A percentile compares a stretch with the other conserved stretches of the same genome.
These are phyloP conservation scores for Drosophila nigromelanica DNA, from an alignment of 1,140 invertebrate species.

Conservation along the genomic window DNA sequence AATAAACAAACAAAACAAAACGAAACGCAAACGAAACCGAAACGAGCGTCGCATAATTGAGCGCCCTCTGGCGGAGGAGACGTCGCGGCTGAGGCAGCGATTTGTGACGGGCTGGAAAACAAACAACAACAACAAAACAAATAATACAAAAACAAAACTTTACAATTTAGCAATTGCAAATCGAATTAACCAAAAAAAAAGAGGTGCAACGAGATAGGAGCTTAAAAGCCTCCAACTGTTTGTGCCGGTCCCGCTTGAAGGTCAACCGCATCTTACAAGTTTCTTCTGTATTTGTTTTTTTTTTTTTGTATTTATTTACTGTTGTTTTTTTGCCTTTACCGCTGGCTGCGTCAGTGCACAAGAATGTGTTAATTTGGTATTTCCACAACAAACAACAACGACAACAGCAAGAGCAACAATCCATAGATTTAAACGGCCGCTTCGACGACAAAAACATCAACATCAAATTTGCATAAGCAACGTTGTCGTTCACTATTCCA, in stretches of 20 bases:
- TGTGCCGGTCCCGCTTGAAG: slow-evolving; percentile 46
- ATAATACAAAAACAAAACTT: slow-evolving; percentile 19
- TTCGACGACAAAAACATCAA: slow-evolving; percentile 31
- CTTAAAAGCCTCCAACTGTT: slow-evolving; percentile 6
- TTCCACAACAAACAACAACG: slow-evolving; percentile 42
- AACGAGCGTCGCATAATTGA: slow-evolving; percentile 20
- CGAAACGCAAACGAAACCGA: slow-evolving; percentile 8
- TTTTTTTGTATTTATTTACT: background rate
- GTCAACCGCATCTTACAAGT: slow-evolving; percentile 76
- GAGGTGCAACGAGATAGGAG: slow-evolving; percentile 8
- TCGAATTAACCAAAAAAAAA: slow-evolving; percentile 39
- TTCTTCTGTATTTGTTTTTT: slow-evolving; percentile 17
- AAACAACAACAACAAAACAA: background rate
- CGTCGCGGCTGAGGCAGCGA: slow-evolving; percentile 1
- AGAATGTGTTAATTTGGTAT: slow-evolving; percentile 74
- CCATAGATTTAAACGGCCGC: background rate
- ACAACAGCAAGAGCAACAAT: slow-evolving; percentile 5
- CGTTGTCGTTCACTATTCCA: slow-evolving; percentile 16
- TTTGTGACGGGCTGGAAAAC: slow-evolving; percentile 8
- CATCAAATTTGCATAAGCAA: slow-evolving; percentile 62
- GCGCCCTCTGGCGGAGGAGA: background rate
- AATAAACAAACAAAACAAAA: slow-evolving; percentile 10
- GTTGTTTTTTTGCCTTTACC: slow-evolving; percentile 1
- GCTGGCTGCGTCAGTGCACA: slow-evolving; percentile 54
- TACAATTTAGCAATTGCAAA: slow-evolving; percentile 47